These are phyloP conservation scores for Hephaestus fuliginosus DNA, from an alignment of 2,797 vertebrate genomes.

Conservation along the genomic window DNA sequence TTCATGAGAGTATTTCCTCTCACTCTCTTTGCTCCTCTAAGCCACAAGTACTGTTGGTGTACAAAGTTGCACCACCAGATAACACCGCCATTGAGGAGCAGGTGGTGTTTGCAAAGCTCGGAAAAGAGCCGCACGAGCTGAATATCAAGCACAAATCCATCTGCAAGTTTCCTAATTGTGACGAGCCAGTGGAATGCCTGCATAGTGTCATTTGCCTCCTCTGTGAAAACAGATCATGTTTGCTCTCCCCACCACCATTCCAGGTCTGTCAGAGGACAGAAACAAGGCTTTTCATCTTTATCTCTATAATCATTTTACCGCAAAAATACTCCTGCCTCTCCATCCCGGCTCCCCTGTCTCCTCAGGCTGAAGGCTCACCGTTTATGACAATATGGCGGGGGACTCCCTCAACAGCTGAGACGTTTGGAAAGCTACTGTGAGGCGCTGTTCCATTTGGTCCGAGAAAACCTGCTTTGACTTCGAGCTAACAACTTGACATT, in stretches of 20 bases:
- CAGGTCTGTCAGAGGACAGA: conserved; percentile 55
- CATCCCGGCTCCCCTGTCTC: conserved; percentile 58
- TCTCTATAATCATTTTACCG: conserved; percentile 73
- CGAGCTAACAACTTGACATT: conserved; percentile 33
- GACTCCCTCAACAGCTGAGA: conserved; percentile 64
- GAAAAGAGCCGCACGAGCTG: neutral
- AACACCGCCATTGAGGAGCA: conserved; percentile 31
- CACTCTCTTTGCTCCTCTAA: conserved; percentile 21
- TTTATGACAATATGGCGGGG: conserved; percentile 71
- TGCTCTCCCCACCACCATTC: conserved; percentile 35
- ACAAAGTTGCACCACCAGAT: conserved; percentile 32
- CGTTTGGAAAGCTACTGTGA: conserved; percentile 49
- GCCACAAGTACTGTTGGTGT: conserved; percentile 21
- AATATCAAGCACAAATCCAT: conserved; percentile 41
- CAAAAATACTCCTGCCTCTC: conserved; percentile 43
- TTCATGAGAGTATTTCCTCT: conserved; percentile 35
- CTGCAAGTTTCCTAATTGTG: conserved; percentile 65
- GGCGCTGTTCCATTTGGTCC: conserved; percentile 39
- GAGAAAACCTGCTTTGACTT: conserved; percentile 45
- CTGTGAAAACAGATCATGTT: conserved; percentile 65
- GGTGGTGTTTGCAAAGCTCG: conserved; percentile 21
- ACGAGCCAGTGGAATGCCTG: conserved; percentile 41
- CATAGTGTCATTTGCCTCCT: conserved; percentile 43
- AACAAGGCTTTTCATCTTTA: conserved; percentile 75
- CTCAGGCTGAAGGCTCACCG: conserved; percentile 62